phyloP scores from a whole-genome alignment of 1,140 invertebrate genomes.

The Drosophila ambigua region DNA sequence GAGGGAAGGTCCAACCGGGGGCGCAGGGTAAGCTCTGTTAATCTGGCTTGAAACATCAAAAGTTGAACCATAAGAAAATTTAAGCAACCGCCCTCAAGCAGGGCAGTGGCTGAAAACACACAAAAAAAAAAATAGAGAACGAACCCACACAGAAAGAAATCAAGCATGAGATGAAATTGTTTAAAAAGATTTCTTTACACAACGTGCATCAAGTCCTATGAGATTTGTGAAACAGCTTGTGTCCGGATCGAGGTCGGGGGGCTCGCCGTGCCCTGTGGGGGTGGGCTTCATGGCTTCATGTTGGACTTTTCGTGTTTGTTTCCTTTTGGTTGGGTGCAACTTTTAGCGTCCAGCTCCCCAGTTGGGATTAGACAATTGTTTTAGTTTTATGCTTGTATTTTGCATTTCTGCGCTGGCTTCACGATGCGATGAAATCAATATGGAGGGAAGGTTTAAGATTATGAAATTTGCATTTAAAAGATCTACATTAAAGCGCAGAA shows the following conservation, averaged over 20 bases:
- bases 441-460: background rate
- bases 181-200: conserved; percentile 69
- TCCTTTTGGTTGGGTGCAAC: conserved; percentile 16
- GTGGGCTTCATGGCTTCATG: too few relatives aligned
- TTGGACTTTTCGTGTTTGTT: conserved; percentile 19
- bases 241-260: conserved; percentile 10
- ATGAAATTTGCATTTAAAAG: background rate
- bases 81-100: conserved; percentile 46
- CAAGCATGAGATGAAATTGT: conserved; percentile 63
- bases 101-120: background rate
- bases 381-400: conserved; percentile 66
- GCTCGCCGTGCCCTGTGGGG: background rate
- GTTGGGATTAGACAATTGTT: conserved; percentile 60
- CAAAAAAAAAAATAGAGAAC: too few relatives aligned
- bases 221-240: conserved; percentile 56
- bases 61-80: conserved; percentile 74
- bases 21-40: conserved; percentile 27
- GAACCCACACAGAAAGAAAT: conserved; percentile 40
- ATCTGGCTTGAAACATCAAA: conserved; percentile 68
- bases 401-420: conserved; percentile 34
- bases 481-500: too few relatives aligned
- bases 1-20: conserved; percentile 36
- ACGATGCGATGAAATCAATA: background rate
- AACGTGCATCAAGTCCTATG: conserved; percentile 56
- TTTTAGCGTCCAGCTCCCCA: conserved; percentile 27